phyloP scores from a whole-genome alignment of 2,888 invertebrate genomes.

The Amphipyra berbera region DNA sequence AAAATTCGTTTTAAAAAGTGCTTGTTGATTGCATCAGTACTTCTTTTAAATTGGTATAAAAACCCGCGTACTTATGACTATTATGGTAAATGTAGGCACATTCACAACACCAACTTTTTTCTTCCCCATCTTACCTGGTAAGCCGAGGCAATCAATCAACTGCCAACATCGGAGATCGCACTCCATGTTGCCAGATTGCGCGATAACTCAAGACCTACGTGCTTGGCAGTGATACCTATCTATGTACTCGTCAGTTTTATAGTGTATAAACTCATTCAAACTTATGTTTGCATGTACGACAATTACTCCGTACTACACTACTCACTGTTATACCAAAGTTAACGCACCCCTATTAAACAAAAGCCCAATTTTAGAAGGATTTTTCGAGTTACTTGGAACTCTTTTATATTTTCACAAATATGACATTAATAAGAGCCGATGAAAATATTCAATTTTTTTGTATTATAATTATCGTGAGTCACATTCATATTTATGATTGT shows the following conservation, averaged over 20 bases:
- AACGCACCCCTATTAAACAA: no score
- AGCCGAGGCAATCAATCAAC: constrained; percentile 49
- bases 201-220: constrained; percentile 52
- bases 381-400: no score
- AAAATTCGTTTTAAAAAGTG: background rate
- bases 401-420: no score
- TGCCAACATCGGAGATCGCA: constrained; percentile 39
- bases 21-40: background rate
- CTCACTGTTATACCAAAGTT: no score
- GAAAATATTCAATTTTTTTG: no score
- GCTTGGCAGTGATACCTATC: constrained; percentile 24
- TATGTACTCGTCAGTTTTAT: constrained; percentile 9
- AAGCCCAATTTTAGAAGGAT: no score
- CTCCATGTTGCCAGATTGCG: constrained; percentile 46
- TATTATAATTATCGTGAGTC: no score
- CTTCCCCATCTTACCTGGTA: constrained; percentile 33
- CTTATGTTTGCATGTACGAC: no score
- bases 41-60: background rate
- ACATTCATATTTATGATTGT: no score
- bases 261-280: background rate
- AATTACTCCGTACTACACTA: no score
- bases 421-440: no score
- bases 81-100: constrained; percentile 36
- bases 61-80: constrained; percentile 12
- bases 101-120: constrained; percentile 34